These are phyloP conservation scores for Chaetodon auriga DNA, from an alignment of 2,113 vertebrate genomes.

Conservation along the genomic window DNA sequence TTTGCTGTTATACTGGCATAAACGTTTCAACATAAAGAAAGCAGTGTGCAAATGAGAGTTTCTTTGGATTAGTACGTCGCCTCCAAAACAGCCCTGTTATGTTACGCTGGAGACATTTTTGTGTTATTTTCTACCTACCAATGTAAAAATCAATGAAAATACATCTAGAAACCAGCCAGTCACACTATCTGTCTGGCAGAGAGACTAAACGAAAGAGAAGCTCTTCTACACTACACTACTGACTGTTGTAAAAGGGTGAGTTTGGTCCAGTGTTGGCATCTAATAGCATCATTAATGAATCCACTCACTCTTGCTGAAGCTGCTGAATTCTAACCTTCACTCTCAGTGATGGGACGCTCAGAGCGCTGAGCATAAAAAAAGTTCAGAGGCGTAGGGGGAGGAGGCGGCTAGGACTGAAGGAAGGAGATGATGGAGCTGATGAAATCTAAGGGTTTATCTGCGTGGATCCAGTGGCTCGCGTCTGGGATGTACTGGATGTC, in stretches of 20 bases:
- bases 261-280: constrained; percentile 74
- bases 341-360: constrained; percentile 11
- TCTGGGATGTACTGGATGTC: constrained; percentile 89
- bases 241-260: constrained; percentile 49
- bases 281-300: constrained; percentile 46
- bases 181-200: constrained; percentile 32
- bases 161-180: constrained; percentile 33
- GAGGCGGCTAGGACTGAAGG: constrained; percentile 82
- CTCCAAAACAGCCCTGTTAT: constrained; percentile 51
- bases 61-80: constrained; percentile 79
- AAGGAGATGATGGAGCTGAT: constrained; percentile 89
- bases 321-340: constrained; percentile 46
- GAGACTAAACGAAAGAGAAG: constrained; percentile 41
- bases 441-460: constrained; percentile 92
- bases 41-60: constrained; percentile 67
- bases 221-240: constrained; percentile 23
- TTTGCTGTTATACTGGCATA: constrained; percentile 24
- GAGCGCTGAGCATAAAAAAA: constrained; percentile 25
- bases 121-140: not conserved
- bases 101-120: constrained; percentile 35
- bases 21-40: constrained; percentile 39
- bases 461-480: constrained; percentile 93
- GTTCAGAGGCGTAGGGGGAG: constrained; percentile 22
- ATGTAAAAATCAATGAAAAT: constrained; percentile 28
- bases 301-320: constrained; percentile 43